These are phyloP conservation scores for Gallinago nigripennis DNA, from an alignment of 2,797 vertebrate species.

Conservation along the genomic window DNA sequence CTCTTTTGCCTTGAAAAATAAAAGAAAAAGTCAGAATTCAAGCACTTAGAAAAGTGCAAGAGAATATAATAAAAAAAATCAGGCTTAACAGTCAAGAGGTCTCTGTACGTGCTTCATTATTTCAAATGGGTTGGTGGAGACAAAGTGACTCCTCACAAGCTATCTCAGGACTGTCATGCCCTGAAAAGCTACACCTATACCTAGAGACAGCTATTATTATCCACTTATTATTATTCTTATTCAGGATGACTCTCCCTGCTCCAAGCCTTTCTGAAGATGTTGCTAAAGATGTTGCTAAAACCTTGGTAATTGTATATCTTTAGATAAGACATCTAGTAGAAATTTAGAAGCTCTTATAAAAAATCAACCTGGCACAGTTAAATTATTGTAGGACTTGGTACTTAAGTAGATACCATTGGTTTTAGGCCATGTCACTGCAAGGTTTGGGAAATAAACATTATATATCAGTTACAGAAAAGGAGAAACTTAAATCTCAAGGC, in stretches of 20 bases:
- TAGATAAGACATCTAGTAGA: not conserved
- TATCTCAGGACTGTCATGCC: not conserved
- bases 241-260: not conserved
- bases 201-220: not conserved
- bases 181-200: not conserved
- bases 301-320: not conserved
- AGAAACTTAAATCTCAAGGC: not conserved
- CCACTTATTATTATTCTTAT: not conserved
- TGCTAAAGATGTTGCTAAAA: not conserved
- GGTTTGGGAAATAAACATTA: not conserved
- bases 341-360: not conserved
- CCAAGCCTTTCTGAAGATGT: not conserved
- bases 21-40: not conserved
- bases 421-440: not conserved
- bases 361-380: not conserved
- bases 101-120: not conserved
- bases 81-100: not conserved
- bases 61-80: not conserved
- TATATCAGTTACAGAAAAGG: not conserved
- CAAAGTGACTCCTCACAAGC: not conserved
- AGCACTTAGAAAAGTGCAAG: not conserved
- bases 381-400: not conserved
- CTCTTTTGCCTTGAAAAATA: slow-evolving; percentile 28
- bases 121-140: not conserved
- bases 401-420: not conserved